phyloP scores from a whole-genome alignment of 2,888 invertebrate genomes.

The Hydrotaea cyrtoneurina region DNA sequence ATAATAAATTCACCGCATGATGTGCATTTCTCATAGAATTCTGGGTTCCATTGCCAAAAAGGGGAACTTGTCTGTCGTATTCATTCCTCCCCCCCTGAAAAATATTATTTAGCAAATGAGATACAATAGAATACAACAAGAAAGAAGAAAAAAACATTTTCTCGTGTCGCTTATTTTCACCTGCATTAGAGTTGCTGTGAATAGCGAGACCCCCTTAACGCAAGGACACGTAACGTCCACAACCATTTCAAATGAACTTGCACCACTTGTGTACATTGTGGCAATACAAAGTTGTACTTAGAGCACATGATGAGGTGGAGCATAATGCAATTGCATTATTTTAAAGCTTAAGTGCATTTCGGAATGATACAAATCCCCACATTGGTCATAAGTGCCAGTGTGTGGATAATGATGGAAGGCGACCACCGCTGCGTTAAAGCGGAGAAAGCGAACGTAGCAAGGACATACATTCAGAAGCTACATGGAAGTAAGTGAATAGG shows the following conservation, averaged over 20 bases:
- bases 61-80: no score
- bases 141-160: neutral
- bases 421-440: neutral
- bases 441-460: neutral
- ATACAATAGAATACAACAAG: neutral
- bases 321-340: slow-evolving; percentile 26
- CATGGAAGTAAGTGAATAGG: no score
- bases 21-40: no score
- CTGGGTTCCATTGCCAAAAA: no score
- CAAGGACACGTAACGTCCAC: no score
- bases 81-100: no score
- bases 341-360: slow-evolving; percentile 24
- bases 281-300: neutral
- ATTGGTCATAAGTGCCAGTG: slow-evolving; percentile 15
- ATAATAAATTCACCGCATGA: no score
- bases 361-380: slow-evolving; percentile 9
- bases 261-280: neutral
- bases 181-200: no score
- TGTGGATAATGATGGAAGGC: slow-evolving; percentile 22
- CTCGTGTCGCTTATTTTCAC: no score
- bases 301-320: slow-evolving; percentile 1
- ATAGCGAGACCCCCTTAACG: no score
- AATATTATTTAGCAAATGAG: slow-evolving; percentile 8
- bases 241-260: neutral
- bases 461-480: no score